Evolutionary conservation across 2,797 vertebrate species (phyloP), one percentile per base, ranked within the genome.

Genomic region (Tamandua tetradactyla): DNA sequence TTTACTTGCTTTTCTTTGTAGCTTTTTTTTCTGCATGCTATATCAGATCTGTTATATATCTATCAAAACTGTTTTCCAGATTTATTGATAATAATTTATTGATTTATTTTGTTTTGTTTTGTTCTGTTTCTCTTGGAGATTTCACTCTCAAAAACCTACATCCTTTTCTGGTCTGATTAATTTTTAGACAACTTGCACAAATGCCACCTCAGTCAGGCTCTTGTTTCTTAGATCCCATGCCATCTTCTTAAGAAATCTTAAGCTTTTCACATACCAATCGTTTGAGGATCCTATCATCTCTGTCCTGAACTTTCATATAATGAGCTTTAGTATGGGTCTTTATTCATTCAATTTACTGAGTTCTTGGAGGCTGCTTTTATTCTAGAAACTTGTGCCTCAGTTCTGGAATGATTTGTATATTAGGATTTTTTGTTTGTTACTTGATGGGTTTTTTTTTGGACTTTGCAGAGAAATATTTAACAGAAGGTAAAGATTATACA

Each of bases 251-350:
- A 87, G 69, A 89, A 69, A 57, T 76, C 55, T 85, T 84, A 71
- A n/a, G 32, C 35, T 72, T 7, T 87, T 94, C 35, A 84, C 68
- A 90, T 94, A 32, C 55, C 27, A 59, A 40, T 80, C 40, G 37
- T 91, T 80, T 87, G 79, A 61, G 78, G 68, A 75, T 91, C 30
- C 62, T 87, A 13, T 59, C 49, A 81, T 96, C 71, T 47, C 59
- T 74, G 27, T 57, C 74, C 25, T 83, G 61, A 89, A 32, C 75
- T 74, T 93, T 25, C 47, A 40, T 25, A 25, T 83, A 47, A 44
- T 37, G 61, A 66, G 30, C 59, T 14, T 79, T 42, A 55, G 10
- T 75, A 15, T 42, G 3, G 84, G 11, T 35, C n/a, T 75, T 68
- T 88, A 75, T 59, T 75, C 27, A 59, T 61, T 89, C 55, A 27